A percentile compares a stretch with the other conserved stretches of the same genome.
Evolutionary conservation across 2,113 vertebrate species (phyloP).

Genomic region (Cyprinus carpio): DNA sequence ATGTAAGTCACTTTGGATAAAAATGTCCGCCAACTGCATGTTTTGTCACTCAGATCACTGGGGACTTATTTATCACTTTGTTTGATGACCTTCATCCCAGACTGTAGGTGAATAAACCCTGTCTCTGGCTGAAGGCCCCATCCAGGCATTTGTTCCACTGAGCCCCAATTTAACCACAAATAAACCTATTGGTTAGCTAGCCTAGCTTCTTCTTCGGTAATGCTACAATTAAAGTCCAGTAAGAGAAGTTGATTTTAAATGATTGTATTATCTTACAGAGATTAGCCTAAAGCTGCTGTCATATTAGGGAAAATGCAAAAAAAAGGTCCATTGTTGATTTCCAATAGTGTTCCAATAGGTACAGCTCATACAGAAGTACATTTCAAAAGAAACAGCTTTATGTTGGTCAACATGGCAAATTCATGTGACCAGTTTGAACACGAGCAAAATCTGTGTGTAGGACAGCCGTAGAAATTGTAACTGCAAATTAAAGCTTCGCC

Average conservation of each 20-base stretch:
- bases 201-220: background rate
- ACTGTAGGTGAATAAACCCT: background rate
- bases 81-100: background rate
- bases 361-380: background rate
- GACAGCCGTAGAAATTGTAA: background rate
- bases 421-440: background rate
- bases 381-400: constrained; percentile 9
- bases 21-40: background rate
- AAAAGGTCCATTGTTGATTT: background rate
- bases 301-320: background rate
- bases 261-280: background rate
- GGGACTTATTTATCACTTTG: background rate
- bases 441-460: background rate
- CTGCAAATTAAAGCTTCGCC: background rate
- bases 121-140: background rate
- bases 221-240: background rate
- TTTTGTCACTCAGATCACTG: background rate
- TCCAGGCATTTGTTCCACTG: background rate
- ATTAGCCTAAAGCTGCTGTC: background rate
- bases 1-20: background rate
- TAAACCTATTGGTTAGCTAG: background rate
- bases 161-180: background rate
- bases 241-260: background rate
- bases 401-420: background rate
- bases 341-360: background rate